Evolutionary conservation across 2,888 invertebrate species (phyloP).

Genomic region (Caenorhabditis sp.): DNA sequence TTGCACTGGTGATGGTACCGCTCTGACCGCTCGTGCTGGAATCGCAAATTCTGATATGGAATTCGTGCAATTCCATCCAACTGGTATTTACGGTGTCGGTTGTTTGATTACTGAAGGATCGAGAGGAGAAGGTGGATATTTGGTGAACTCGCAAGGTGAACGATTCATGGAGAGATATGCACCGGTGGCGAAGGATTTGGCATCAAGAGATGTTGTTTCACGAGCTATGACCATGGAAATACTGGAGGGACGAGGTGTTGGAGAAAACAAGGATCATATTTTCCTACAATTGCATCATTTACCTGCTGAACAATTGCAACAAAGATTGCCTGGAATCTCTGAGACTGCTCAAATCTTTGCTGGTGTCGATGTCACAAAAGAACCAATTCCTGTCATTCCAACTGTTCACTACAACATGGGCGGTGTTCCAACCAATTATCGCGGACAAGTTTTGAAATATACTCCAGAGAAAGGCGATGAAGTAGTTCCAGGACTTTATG

Average conservation of each 20-base stretch:
- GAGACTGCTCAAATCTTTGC: constrained; percentile 99
- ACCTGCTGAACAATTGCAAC: constrained; percentile 86
- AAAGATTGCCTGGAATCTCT: constrained; percentile 82
- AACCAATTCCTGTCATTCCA: constrained; percentile 96
- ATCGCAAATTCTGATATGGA: constrained; percentile 94
- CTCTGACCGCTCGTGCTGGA: constrained; percentile 91
- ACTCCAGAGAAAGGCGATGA: constrained; percentile 63
- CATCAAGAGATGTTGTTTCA: constrained; percentile 96
- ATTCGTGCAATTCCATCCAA: constrained; percentile 99
- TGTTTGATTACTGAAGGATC: constrained; percentile 92
- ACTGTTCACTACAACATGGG: constrained; percentile 99
- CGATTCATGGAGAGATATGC: constrained; percentile 83
- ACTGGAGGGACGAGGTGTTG: constrained; percentile 80
- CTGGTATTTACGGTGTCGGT: constrained; percentile 97
- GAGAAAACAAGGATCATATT: constrained; percentile 80
- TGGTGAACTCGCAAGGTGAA: constrained; percentile 94
- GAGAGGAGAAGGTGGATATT: constrained; percentile 89
- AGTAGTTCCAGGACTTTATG: constrained; percentile 87
- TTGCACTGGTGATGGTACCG: constrained; percentile 82
- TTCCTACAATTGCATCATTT: constrained; percentile 87
- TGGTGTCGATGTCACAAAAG: constrained; percentile 96
- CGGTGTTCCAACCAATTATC: constrained; percentile 95
- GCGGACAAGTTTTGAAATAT: constrained; percentile 79
- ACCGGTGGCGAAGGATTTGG: constrained; percentile 96
- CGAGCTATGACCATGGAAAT: constrained; percentile 97